Evolutionary conservation across 2,888 invertebrate genomes (phyloP).

Genomic region (Poecilus cupreus): DNA sequence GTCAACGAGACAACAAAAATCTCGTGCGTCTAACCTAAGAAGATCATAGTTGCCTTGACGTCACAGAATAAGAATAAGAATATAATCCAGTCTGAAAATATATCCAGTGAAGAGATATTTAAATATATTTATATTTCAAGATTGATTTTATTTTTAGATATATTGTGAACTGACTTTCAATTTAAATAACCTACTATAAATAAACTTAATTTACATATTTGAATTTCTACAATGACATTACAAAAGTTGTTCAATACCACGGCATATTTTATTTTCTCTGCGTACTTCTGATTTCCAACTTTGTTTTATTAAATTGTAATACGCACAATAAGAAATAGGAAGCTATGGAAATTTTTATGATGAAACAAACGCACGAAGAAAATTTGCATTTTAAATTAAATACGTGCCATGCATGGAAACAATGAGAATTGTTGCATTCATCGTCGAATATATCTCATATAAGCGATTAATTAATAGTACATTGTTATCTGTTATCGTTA

Average conservation of each 20-base stretch:
- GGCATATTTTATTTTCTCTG: not conserved
- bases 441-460: not conserved
- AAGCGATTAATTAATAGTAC: not conserved
- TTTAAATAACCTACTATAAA: slow-evolving; percentile 16
- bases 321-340: not conserved
- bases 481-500: not conserved
- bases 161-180: slow-evolving; percentile 5
- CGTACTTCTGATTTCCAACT: not conserved
- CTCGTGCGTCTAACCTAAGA: not conserved
- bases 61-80: not conserved
- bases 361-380: not conserved
- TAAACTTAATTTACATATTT: slow-evolving; percentile 20
- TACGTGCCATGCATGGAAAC: not conserved
- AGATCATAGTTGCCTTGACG: not conserved
- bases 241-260: not conserved
- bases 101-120: too few species aligned
- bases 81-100: not conserved
- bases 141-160: slow-evolving; percentile 33
- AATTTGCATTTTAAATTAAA: slow-evolving; percentile 16
- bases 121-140: not conserved
- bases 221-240: slow-evolving; percentile 25
- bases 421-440: slow-evolving; percentile 8
- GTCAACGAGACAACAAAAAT: not conserved
- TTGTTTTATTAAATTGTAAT: not conserved
- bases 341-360: not conserved